Percentiles rank a stretch among this genome's conserved stretches.
Evolutionary conservation across 2,797 vertebrate genomes (phyloP).

Genomic region (Lacerta viridis): DNA sequence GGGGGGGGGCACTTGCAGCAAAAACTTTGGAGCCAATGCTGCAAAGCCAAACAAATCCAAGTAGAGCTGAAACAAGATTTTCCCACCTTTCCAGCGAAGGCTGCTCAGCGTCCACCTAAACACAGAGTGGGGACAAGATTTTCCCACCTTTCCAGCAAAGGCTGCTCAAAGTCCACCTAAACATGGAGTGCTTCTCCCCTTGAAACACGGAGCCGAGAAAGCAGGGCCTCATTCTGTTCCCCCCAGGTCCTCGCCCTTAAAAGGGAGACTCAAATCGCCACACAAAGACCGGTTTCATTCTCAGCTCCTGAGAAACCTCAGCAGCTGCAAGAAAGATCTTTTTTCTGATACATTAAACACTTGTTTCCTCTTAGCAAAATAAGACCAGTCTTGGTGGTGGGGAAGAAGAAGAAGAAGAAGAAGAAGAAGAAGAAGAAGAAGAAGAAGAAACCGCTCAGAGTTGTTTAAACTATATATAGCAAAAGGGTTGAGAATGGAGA

Average conservation of each 20-base stretch:
- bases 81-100: not conserved
- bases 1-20: not conserved
- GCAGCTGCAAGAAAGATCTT: conserved; percentile 51
- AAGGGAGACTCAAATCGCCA: not conserved
- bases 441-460: conserved; percentile 29
- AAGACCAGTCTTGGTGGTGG: conserved; percentile 56
- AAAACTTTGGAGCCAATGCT: not conserved
- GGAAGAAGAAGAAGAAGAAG: no score
- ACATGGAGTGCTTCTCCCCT: not conserved
- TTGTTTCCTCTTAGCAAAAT: conserved; percentile 67
- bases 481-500: conserved; percentile 54
- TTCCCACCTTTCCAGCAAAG: not conserved
- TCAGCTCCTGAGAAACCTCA: conserved; percentile 29
- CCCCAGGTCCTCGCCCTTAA: conserved; percentile 3
- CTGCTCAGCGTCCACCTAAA: no score
- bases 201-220: not conserved
- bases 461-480: conserved; percentile 61
- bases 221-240: not conserved
- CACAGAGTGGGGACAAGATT: not conserved
- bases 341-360: conserved; percentile 56
- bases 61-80: not conserved
- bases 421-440: no score
- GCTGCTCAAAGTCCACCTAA: no score
- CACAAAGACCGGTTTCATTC: conserved; percentile 17
- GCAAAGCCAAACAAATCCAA: not conserved